These are phyloP conservation scores for Engraulis encrasicolus DNA, from an alignment of 2,113 vertebrate genomes.

Conservation along the genomic window DNA sequence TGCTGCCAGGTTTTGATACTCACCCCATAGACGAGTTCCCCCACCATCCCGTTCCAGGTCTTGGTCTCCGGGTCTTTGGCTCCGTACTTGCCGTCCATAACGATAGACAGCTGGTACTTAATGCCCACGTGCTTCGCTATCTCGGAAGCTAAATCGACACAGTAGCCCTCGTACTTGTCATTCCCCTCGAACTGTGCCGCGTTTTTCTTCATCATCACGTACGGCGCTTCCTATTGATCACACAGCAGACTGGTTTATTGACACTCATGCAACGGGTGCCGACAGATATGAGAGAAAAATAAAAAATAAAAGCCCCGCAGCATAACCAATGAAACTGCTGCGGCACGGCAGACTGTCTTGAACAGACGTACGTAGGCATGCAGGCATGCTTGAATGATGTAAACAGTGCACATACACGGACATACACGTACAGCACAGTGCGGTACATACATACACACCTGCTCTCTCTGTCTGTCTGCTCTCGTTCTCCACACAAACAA, in stretches of 20 bases:
- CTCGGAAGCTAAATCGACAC: constrained; percentile 99
- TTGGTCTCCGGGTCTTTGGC: constrained; percentile 98
- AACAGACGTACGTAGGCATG: no score
- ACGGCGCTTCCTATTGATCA: constrained; percentile 97
- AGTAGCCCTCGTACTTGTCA: constrained; percentile 99
- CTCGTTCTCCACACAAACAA: no score
- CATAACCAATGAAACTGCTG: not conserved
- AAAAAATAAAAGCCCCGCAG: constrained; percentile 32
- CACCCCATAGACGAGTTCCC: constrained; percentile 99
- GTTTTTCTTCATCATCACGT: constrained; percentile 99
- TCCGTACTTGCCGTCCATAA: constrained; percentile 97
- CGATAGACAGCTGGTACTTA: constrained; percentile 99
- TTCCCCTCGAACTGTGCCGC: constrained; percentile 98
- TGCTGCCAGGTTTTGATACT: constrained; percentile 75
- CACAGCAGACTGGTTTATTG: constrained; percentile 81
- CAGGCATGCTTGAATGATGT: constrained; percentile 13
- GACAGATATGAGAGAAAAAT: no score
- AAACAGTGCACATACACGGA: not conserved
- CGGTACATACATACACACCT: constrained; percentile 45
- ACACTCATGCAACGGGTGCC: constrained; percentile 54
- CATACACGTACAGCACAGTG: constrained; percentile 46
- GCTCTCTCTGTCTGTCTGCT: constrained; percentile 34
- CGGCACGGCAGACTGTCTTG: not conserved
- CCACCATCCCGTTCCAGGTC: constrained; percentile 99
- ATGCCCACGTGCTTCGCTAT: constrained; percentile 99